A percentile compares a stretch with the other conserved stretches of the same genome.
These are phyloP conservation scores for Lasius platythorax DNA, from an alignment of 2,888 invertebrate genomes.

Conservation along the genomic window DNA sequence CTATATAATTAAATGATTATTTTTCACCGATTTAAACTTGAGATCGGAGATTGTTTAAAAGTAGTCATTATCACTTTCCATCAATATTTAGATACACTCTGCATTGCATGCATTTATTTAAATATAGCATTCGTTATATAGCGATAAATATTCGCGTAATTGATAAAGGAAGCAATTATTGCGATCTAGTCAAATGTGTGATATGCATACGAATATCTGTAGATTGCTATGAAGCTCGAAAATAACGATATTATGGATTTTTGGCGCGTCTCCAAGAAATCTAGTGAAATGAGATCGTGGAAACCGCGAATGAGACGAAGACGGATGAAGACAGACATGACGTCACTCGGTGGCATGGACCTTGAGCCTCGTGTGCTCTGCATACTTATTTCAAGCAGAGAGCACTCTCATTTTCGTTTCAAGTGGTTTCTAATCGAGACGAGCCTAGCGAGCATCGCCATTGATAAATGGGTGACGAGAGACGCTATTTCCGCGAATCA, in stretches of 20 bases:
- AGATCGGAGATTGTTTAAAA: neutral
- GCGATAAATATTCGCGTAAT: neutral
- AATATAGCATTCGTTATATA: neutral
- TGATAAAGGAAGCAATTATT: neutral
- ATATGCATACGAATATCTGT: neutral
- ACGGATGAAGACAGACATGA: slow-evolving; percentile 57
- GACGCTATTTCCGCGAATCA: slow-evolving; percentile 44
- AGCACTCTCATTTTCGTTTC: slow-evolving; percentile 80
- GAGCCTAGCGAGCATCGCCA: neutral
- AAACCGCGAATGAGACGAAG: slow-evolving; percentile 52
- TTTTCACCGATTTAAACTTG: neutral
- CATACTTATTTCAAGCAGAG: slow-evolving; percentile 68
- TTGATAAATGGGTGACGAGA: slow-evolving; percentile 20
- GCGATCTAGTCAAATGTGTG: slow-evolving; percentile 6
- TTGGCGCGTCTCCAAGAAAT: slow-evolving; percentile 70
- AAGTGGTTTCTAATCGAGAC: slow-evolving; percentile 63
- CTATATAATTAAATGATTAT: slow-evolving; percentile 11
- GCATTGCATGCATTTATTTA: slow-evolving; percentile 1
- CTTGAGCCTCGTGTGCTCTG: slow-evolving; percentile 73
- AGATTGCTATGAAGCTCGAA: neutral
- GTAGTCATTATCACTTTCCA: neutral
- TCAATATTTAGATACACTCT: neutral
- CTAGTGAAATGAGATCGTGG: slow-evolving; percentile 65
- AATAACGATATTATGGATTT: slow-evolving; percentile 30
- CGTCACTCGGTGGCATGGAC: slow-evolving; percentile 67